Conservation (phyloP, 1,140 invertebrate species). For the Episyrphus balteatus region DNA sequence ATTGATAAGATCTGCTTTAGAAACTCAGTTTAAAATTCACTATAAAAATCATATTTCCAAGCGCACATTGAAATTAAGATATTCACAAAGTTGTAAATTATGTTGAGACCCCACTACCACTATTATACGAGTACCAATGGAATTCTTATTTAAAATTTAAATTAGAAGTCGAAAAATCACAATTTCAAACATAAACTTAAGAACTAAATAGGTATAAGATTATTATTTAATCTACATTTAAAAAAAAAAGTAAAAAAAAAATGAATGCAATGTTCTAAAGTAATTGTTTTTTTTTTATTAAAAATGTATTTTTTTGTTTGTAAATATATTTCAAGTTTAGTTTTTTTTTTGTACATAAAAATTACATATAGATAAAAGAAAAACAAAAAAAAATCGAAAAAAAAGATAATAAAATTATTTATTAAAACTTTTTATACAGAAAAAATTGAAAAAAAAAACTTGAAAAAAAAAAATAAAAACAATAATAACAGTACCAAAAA, state of each 20-base stretch:
- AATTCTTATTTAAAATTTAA: background rate
- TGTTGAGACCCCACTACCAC: too few relatives aligned
- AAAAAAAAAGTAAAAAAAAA: background rate
- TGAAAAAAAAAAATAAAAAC: background rate
- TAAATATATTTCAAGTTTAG: too few relatives aligned
- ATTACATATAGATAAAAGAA: too few relatives aligned
- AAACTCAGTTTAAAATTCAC: too few relatives aligned
- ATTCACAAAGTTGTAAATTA: too few relatives aligned
- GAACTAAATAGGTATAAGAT: background rate
- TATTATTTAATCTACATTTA: background rate
- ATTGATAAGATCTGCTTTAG: too few relatives aligned
- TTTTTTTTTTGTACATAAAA: too few relatives aligned
- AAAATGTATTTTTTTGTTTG: background rate
- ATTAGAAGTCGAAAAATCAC: background rate
- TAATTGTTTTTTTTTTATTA: background rate
- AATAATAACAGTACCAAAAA: background rate
- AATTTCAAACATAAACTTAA: background rate
- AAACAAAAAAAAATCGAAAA: too few relatives aligned
- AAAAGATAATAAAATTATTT: background rate
- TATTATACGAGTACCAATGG: too few relatives aligned
- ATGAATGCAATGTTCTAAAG: background rate
- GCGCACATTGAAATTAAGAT: too few relatives aligned
- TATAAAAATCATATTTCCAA: too few relatives aligned
- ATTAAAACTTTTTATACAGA: background rate
- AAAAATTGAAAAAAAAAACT: background rate